Base-by-base conservation (phyloP, 1,140 invertebrate genomes). In the Drosophila navojoa region DNA sequence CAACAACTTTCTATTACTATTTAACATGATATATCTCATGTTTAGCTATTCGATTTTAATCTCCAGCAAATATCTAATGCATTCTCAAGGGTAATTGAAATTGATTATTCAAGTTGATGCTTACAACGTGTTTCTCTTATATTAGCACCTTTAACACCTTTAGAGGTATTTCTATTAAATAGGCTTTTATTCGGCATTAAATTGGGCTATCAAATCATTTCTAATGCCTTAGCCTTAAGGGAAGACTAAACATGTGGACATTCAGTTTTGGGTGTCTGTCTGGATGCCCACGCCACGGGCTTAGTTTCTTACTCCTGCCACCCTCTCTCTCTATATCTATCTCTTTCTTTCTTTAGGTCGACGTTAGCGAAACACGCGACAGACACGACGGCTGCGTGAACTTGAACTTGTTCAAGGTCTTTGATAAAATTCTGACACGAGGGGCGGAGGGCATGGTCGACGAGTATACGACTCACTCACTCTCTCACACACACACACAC, bases 391-490 rank as follows among this genome's bases (percentile, higher is more conserved):
- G 35, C 74, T 77, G 60, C 32, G 49, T 89, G 84, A 86, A 86
- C 82, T 86, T 86, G 82, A 86, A 86, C 76, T 82, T 77, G 50
- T 79, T 86, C 82, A 86, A 86, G 82, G 82, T 79, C 82, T 86
- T 52, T 82, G 27, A 38, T 67, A 55, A 72, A 71, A 45, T 71
- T 49, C 10, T 22, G 57, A 19, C 42, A 49, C 29, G 10, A 38
- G 13, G 40, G 45, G 27, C 25, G 32, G 71, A 22, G 49, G 38
- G 66, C 38, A 59, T 49, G 64, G 61, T 22, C 15, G 27, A 16
- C 15, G 16, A 29, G 5, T 15, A 11, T 40, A 73, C 69, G 76
- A 54, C 40, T 50, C 32, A 38, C 63, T 22, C 19, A 22, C 19
- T 22, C 19, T 2, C 19, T 22, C 19, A 32, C 3, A 76, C 35